Base-by-base conservation (phyloP, 2,797 vertebrate species). In the Xenentodon cancila region DNA sequence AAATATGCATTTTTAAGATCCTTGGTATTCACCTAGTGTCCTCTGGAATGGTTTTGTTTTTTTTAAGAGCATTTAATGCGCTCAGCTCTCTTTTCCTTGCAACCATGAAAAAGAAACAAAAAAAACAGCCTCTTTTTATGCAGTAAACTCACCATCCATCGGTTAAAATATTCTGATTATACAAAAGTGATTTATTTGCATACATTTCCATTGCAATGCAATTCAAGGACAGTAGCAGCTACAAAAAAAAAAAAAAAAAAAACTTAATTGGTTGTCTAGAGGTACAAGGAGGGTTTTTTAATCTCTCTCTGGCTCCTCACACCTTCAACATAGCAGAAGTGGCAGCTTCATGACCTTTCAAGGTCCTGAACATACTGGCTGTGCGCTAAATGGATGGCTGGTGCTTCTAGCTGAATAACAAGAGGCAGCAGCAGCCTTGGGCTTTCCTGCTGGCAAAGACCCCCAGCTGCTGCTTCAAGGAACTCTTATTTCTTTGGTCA, bases 381-480 rank as follows among this genome's bases (percentile, higher is more conserved):
- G 22, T 73, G 66, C 70, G 68, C 53, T 77, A 67, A 77, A 64
- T 79, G 66, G 70, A 68, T 27, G 40, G 20, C 64, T 64, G 60
- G 16, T 57, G 40, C 66, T 53, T 74, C 48, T 58, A 73, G 68
- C 34, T 1, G 8, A 44, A 59, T 65, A 74, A 82, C 54, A 75
- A 59, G 52, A 71, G 43, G 59, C 57, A 63, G 70, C 59, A 68
- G 58, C 30, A 50, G 73, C 62, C 45, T 48, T 25, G 45, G 45
- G 62, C 58, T 71, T 34, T 70, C 56, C 47, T 19, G 12, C 20
- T 27, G 45, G 44, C 71, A 69, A 58, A 80, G 50, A 53, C 32
- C 50, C 57, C 49, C 37, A 4, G 57, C 40, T 66, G 21, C 30
- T 48, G 65, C 34, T 75, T 71, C 13, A 15, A 47, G 55, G 37